Evolutionary conservation across 2,113 vertebrate species (phyloP), one percentile per base, ranked within the genome.

Genomic region (Helogale parvula): DNA sequence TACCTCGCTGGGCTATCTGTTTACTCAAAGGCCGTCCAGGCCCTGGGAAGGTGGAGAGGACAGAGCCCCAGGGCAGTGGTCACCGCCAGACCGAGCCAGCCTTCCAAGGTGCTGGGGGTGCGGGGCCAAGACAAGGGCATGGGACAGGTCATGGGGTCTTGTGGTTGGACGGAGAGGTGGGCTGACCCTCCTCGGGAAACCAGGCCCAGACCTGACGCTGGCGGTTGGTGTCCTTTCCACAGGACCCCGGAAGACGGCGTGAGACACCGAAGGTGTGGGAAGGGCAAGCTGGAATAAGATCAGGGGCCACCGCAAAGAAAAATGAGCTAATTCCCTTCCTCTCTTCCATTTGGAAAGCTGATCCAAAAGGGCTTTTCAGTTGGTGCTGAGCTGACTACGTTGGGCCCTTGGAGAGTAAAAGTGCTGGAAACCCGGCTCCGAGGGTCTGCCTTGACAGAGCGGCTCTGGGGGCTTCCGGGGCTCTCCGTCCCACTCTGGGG

Each of bases 1-100:
- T 99, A 99, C 99, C 98, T 98, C 98, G 50, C 98, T 97, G 98
- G 97, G 98, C 98, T 99, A 98, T 98, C 98, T 99, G 98, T 99
- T 99, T 99, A 99, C 98, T 98, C 98, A 99, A 98, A 98, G 98
- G 97, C 98, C 90, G 4, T 98, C 98, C 98, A 98, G 98, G 98
- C 98, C 98, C 98, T 98, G 98, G 74, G 96, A 93, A 97, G 98
- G 97, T 97, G 92, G 94, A 90, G 85, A 97, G 80, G 66, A 83
- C 77, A 65, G 16, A 72, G 83, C 96, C 93, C 9, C 0, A 4
- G 7, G 94, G 96, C 89, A 0, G 65, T 92, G 95, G 96, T 97
- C 96, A 97, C 83, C 6, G 0, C 95, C 65, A 63, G 97, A 54
- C 93, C 14, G 2, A 41, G 77, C 33, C 54, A 12, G 77, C 52